These are phyloP conservation scores for Zoanthus solanderi DNA, from an alignment of 92 coral and sea anemone genomes.

Conservation along the genomic window DNA sequence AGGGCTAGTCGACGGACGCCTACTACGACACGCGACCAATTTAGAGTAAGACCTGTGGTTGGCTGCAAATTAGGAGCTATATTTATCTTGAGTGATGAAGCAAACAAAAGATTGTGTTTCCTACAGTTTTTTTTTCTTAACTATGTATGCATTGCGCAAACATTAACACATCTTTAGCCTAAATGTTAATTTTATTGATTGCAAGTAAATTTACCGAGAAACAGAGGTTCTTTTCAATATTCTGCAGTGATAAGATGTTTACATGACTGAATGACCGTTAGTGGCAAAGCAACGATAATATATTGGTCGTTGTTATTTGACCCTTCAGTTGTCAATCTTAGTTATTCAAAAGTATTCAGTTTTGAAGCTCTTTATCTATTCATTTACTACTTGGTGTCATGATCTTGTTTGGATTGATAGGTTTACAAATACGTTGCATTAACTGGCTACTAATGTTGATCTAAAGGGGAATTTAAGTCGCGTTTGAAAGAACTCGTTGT, in stretches of 20 bases:
- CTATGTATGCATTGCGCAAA: conserved; percentile 15
- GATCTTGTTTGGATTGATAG: not conserved
- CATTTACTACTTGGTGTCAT: not conserved
- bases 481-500: not conserved
- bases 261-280: conserved; percentile 9
- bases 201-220: not conserved
- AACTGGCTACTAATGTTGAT: not conserved
- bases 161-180: not conserved
- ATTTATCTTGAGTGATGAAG: conserved; percentile 60
- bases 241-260: not conserved
- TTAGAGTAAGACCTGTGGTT: conserved; percentile 46
- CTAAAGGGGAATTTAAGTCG: not conserved
- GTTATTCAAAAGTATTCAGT: not conserved
- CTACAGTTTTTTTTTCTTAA: too few species aligned
- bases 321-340: not conserved
- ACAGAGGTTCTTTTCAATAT: not conserved
- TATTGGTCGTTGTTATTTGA: conserved; percentile 7
- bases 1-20: conserved; percentile 51
- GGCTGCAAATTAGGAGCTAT: conserved; percentile 53
- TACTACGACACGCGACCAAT: conserved; percentile 84
- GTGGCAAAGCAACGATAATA: not conserved
- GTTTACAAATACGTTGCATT: not conserved
- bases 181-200: not conserved
- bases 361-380: not conserved
- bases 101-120: conserved; percentile 29